A percentile compares a stretch with the other conserved stretches of the same genome.
Conservation (phyloP, 2,888 invertebrate species). For the Nomada ruficornis region DNA sequence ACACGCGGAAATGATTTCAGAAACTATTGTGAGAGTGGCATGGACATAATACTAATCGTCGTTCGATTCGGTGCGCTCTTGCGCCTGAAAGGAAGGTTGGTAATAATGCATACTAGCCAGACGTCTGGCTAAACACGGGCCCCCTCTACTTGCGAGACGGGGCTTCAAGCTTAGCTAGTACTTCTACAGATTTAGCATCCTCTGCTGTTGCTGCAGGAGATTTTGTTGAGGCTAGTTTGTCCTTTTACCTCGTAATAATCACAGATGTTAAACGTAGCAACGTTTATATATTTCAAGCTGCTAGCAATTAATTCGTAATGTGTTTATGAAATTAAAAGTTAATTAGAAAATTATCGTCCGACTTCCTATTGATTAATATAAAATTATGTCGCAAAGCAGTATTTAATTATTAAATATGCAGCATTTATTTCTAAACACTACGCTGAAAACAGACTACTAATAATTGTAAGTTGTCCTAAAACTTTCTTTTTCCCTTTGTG, state of each 20-base stretch:
- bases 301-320: too few species aligned
- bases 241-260: not conserved
- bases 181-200: constrained; percentile 5
- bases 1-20: constrained; percentile 14
- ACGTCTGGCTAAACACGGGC: constrained; percentile 52
- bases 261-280: too few species aligned
- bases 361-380: too few species aligned
- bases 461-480: too few species aligned
- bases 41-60: constrained; percentile 24
- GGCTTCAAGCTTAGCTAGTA: not conserved
- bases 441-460: too few species aligned
- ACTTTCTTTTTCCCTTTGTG: too few species aligned
- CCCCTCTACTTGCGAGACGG: constrained; percentile 31
- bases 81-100: constrained; percentile 31
- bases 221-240: not conserved
- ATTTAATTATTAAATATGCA: too few species aligned
- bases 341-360: too few species aligned
- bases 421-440: too few species aligned
- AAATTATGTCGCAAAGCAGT: too few species aligned
- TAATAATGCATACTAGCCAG: constrained; percentile 50
- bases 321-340: too few species aligned
- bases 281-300: too few species aligned
- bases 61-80: constrained; percentile 15
- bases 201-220: not conserved
- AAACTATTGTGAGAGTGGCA: not conserved